A percentile compares a stretch with the other conserved stretches of the same genome.
These are phyloP conservation scores for Chrysina gloriosa DNA, from an alignment of 2,888 invertebrate genomes.

Conservation along the genomic window DNA sequence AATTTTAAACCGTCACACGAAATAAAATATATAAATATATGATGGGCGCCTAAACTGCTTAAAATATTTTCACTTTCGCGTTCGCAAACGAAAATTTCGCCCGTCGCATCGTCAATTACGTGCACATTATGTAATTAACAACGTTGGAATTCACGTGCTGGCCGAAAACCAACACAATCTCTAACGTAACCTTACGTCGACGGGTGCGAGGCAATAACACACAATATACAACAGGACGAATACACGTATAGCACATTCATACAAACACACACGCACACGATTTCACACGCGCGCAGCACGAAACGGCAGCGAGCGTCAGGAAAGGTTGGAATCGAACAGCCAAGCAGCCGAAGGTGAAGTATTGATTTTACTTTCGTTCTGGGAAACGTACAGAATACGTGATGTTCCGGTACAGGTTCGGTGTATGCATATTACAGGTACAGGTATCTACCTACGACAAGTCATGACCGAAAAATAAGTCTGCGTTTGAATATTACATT, in stretches of 20 bases:
- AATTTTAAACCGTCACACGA: no score
- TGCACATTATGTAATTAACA: not conserved
- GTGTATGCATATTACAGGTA: not conserved
- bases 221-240: not conserved
- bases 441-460: slow-evolving; percentile 4
- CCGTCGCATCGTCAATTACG: not conserved
- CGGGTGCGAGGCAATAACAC: not conserved
- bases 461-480: slow-evolving; percentile 25
- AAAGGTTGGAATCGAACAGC: slow-evolving; percentile 16
- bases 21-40: no score
- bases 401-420: slow-evolving; percentile 24
- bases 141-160: slow-evolving; percentile 6
- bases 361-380: slow-evolving; percentile 42
- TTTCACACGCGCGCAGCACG: not conserved
- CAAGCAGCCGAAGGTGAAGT: slow-evolving; percentile 30
- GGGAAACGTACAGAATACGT: slow-evolving; percentile 33
- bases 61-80: not conserved
- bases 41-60: no score
- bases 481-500: slow-evolving; percentile 14
- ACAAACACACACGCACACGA: not conserved
- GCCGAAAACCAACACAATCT: slow-evolving; percentile 14
- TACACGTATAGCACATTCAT: not conserved
- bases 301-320: not conserved
- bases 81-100: not conserved
- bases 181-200: slow-evolving; percentile 7